These are phyloP conservation scores for Chymomyza caudatula DNA, from an alignment of 2,888 invertebrate species.

Conservation along the genomic window DNA sequence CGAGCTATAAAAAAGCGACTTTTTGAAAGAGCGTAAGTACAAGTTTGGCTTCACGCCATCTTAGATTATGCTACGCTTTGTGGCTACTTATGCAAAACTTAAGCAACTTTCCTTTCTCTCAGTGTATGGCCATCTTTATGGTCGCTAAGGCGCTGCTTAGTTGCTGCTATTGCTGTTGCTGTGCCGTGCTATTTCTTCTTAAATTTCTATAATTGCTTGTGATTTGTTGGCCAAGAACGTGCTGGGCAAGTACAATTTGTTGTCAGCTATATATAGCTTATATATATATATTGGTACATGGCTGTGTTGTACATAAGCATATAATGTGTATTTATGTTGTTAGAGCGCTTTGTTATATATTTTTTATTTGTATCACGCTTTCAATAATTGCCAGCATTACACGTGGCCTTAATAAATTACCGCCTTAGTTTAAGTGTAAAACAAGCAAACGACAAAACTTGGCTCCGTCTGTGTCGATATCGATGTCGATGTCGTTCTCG, in stretches of 20 bases:
- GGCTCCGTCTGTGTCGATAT: slow-evolving; percentile 7
- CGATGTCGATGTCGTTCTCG: neutral
- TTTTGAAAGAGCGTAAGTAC: too few species aligned
- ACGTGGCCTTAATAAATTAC: slow-evolving; percentile 69
- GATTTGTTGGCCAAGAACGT: slow-evolving; percentile 68
- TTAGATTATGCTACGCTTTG: too few species aligned
- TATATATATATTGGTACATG: slow-evolving; percentile 2
- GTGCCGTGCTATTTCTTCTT: slow-evolving; percentile 56
- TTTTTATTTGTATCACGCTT: slow-evolving; percentile 72
- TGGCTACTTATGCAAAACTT: too few species aligned
- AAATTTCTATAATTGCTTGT: slow-evolving; percentile 72
- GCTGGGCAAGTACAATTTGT: slow-evolving; percentile 70
- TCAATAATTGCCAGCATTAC: slow-evolving; percentile 70
- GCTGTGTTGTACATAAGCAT: neutral
- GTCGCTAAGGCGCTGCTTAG: neutral
- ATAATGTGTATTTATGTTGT: neutral
- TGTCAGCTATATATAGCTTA: slow-evolving; percentile 29
- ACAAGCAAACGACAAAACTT: slow-evolving; percentile 53
- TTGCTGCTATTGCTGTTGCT: neutral
- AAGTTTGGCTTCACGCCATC: too few species aligned
- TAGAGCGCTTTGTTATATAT: neutral
- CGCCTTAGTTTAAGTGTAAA: slow-evolving; percentile 51
- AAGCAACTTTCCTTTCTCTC: neutral
- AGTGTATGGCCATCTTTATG: neutral
- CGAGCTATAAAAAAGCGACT: too few species aligned